A percentile compares a stretch with the other conserved stretches of the same genome.
Evolutionary conservation across 2,888 invertebrate species (phyloP).

Genomic region (Ormyrus labotus): DNA sequence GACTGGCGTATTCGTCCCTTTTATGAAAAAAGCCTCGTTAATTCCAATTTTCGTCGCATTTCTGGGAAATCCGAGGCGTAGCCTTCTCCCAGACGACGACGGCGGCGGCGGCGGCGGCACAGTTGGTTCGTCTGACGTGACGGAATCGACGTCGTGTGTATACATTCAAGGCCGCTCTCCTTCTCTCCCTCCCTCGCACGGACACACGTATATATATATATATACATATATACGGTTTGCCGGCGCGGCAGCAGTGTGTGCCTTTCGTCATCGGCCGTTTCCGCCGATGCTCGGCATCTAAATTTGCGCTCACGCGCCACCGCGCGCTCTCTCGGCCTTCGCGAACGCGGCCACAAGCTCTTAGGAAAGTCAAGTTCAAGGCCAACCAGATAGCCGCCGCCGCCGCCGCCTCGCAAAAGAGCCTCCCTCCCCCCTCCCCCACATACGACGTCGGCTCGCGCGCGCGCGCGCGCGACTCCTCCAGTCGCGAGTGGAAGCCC

Average conservation of each 20-base stretch:
- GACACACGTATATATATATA: not conserved
- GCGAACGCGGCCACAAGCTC: constrained; percentile 58
- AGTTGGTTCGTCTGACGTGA: not conserved
- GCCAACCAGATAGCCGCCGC: constrained; percentile 64
- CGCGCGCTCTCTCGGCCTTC: constrained; percentile 59
- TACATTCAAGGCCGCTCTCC: constrained; percentile 10
- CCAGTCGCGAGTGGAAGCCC: constrained; percentile 5
- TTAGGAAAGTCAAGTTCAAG: constrained; percentile 74
- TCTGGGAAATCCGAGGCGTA: too few relatives aligned
- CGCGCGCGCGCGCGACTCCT: constrained; percentile 15
- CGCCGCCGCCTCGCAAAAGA: constrained; percentile 22
- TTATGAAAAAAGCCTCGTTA: too few relatives aligned
- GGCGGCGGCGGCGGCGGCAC: not conserved
- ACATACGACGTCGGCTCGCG: constrained; percentile 15
- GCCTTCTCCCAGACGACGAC: not conserved
- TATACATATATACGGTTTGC: not conserved
- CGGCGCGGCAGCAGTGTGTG: constrained; percentile 1
- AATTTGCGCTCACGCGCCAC: constrained; percentile 59
- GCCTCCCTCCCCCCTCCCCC: not conserved
- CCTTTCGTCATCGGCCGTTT: constrained; percentile 67
- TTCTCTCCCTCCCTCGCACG: not conserved
- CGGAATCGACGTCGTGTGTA: not conserved
- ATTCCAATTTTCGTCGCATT: too few relatives aligned
- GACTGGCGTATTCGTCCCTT: too few relatives aligned
- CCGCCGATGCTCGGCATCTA: constrained; percentile 69